Base-by-base conservation (phyloP, 2,113 vertebrate species). In the Xyliphius kryptos region DNA sequence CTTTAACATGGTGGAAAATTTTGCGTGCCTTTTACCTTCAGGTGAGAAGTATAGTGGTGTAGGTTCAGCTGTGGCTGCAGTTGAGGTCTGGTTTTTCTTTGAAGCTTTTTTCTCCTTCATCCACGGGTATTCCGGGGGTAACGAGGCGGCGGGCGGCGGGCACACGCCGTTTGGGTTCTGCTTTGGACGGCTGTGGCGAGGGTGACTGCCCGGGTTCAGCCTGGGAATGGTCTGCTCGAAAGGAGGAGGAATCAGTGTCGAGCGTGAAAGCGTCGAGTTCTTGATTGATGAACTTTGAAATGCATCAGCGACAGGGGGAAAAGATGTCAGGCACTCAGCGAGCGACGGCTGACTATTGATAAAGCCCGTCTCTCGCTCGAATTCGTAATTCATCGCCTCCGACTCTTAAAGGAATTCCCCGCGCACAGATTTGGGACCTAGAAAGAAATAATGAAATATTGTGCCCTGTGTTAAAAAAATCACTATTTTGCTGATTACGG, bases 231-330 rank as follows among this genome's bases (percentile, higher is more conserved):
- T 93, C 83, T 93, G 92, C 89, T 97, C 92, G 84, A 94, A 93
- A 87, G 92, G 93, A 95, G 93, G 93, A 93, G 92, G 93, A 94
- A 94, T 93, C 89, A 90, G 90, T 91, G 94, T 93, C 89, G 93
- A 89, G 84, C 89, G 91, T 90, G 93, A 93, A 92, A 94, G 91
- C 93, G 91, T 88, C 89, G 93, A 91, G 89, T 88, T 93, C 92
- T 95, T 97, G 94, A 97, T 96, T 96, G 96, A 97, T 95, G 95
- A 93, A 94, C 91, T 96, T 90, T 93, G 93, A 97, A 99, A 98
- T 87, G 95, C 95, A 92, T 97, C 95, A 90, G 90, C 93, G 91
- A 93, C 95, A 93, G 95, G 92, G 92, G 92, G 87, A 88, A 98
- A 93, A 90, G 92, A 96, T 91, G 96, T 95, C 93, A 98, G 92